Base-by-base conservation (phyloP, 2,797 vertebrate genomes). In the Cheirogaleus major region DNA sequence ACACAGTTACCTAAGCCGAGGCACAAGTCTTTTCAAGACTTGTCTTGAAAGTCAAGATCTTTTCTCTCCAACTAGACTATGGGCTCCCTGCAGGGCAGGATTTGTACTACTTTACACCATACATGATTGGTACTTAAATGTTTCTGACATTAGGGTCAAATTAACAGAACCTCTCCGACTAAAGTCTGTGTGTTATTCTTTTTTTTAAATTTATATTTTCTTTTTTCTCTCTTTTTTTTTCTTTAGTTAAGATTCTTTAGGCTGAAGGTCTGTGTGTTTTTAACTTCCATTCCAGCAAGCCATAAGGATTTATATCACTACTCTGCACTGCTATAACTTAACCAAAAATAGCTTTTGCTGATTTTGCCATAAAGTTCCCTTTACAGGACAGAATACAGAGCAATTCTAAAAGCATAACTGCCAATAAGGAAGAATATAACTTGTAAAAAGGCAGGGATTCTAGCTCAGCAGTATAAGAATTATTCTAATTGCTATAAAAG, bases 321-420 rank as follows among this genome's bases (percentile, higher is more conserved):
- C 22, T 22, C 32, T 6, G 70, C 8, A 35, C 35, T 88, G 23
- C 38, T 70, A 18, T 73, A 87, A 85, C 15, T 72, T 81, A 0
- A 38, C 25, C 85, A 90, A 87, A 95, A 93, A 86, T 17, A 72
- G 52, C 30, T 67, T 55, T 95, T n/a, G 5, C 41, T 48, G 41
- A 89, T 83, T 89, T 69, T 94, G 43, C 73, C 12, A 27, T 63
- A 65, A 90, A 86, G 14, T 18, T 65, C 70, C 52, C 55, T 70
- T 65, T n/a, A 52, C 4, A 79, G 73, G n/a, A 79, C 15, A 79
- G 11, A 59, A 82, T 4, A 61, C 0, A 59, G 38, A 79, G 32
- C 23, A 95, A 93, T 76, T 92, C 65, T 69, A 85, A 92, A 96
- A 93, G 75, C 8, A 11, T 79, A 82, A 73, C 35, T 86, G 45